Evolutionary conservation across 1,140 invertebrate species (phyloP).

Genomic region (Drosophila pachea): DNA sequence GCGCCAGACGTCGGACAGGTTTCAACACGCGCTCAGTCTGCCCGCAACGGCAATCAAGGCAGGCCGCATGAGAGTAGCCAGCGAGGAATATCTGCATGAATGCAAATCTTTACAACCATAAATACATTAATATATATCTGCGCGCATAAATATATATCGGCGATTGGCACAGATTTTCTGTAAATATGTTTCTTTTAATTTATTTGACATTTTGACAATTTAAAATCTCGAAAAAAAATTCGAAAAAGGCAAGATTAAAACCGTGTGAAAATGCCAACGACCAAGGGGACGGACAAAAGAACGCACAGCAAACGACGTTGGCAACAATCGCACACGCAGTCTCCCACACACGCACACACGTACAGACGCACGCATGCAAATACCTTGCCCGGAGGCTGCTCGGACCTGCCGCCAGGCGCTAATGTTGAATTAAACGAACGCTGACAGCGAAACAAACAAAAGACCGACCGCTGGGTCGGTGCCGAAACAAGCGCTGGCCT

Average conservation of each 20-base stretch:
- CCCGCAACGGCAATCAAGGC: constrained; percentile 51
- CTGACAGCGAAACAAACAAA: constrained; percentile 74
- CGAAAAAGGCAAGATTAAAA: constrained; percentile 37
- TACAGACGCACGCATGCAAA: constrained; percentile 4
- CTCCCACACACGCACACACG: not conserved
- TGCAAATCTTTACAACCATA: not conserved
- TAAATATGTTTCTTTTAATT: constrained; percentile 47
- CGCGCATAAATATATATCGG: constrained; percentile 22
- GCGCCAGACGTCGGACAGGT: constrained; percentile 4
- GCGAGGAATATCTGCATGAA: constrained; percentile 28
- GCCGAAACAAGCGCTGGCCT: constrained; percentile 52
- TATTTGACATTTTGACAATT: constrained; percentile 76
- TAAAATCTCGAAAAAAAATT: constrained; percentile 48
- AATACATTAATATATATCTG: not conserved
- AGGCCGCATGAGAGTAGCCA: constrained; percentile 54
- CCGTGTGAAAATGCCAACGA: constrained; percentile 61
- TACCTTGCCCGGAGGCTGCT: constrained; percentile 20
- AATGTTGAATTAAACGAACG: constrained; percentile 75
- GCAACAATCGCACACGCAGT: constrained; percentile 39
- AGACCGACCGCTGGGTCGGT: constrained; percentile 38
- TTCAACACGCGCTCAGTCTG: constrained; percentile 21
- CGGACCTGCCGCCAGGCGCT: constrained; percentile 69
- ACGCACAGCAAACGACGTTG: constrained; percentile 17
- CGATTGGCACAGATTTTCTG: constrained; percentile 54
- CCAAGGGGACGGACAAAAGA: constrained; percentile 59